Percentiles rank a stretch among this genome's conserved stretches.
Evolutionary conservation across 2,888 invertebrate species (phyloP).

Genomic region (Oasisia sp.): DNA sequence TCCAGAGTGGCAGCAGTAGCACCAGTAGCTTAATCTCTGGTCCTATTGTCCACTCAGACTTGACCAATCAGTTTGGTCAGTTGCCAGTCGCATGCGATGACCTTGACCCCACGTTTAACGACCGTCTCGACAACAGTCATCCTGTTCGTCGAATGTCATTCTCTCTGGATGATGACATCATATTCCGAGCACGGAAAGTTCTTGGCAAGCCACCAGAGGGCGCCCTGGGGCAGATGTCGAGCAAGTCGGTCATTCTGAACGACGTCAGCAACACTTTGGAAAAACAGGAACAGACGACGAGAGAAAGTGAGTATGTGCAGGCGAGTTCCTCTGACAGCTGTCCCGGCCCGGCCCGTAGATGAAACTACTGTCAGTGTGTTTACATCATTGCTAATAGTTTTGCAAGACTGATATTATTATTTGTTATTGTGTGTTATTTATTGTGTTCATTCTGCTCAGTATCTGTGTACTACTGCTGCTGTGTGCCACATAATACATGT

Average conservation of each 20-base stretch:
- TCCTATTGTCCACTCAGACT: background rate
- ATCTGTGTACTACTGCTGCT: no score
- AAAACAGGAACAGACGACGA: background rate
- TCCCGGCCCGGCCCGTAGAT: background rate
- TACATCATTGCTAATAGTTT: no score
- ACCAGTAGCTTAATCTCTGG: background rate
- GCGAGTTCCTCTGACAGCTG: background rate
- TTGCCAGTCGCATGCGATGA: background rate
- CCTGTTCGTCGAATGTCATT: background rate
- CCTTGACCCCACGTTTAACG: background rate
- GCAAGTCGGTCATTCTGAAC: background rate
- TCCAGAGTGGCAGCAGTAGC: background rate
- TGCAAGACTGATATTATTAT: no score
- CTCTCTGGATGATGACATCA: background rate
- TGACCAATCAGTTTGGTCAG: conserved; percentile 2
- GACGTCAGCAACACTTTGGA: background rate
- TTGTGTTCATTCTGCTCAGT: no score
- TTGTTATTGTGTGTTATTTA: no score
- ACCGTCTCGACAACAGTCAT: background rate
- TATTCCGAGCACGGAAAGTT: background rate
- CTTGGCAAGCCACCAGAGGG: background rate
- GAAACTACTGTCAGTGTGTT: no score
- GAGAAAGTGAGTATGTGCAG: background rate
- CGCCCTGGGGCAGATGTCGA: background rate
- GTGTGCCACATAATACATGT: no score